Evolutionary conservation across 2,797 vertebrate genomes (phyloP).

Genomic region (Ficedula albicollis): DNA sequence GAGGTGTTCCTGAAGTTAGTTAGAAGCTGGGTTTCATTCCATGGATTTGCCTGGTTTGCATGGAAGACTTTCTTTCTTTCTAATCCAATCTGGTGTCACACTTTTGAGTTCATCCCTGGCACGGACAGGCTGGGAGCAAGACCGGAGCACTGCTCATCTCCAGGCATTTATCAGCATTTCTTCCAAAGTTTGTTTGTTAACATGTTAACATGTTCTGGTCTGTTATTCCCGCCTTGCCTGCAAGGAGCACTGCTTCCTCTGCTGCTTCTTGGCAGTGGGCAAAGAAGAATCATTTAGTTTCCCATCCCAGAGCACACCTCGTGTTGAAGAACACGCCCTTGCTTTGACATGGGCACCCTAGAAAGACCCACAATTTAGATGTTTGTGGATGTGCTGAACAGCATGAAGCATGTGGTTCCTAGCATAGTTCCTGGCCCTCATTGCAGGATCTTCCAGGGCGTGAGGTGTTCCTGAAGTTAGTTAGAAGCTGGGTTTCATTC

Average conservation of each 20-base stretch:
- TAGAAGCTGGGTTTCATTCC: not conserved
- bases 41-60: not conserved
- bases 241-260: not conserved
- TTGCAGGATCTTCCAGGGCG: not conserved
- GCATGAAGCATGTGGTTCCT: not conserved
- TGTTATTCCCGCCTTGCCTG: not conserved
- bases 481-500: not conserved
- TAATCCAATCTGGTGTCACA: not conserved
- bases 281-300: not conserved
- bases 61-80: not conserved
- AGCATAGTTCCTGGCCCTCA: not conserved
- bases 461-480: not conserved
- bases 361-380: not conserved
- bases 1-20: not conserved
- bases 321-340: not conserved
- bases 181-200: not conserved
- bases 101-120: not conserved
- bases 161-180: not conserved
- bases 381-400: not conserved
- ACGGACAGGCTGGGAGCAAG: not conserved
- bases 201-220: accelerated
- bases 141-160: not conserved
- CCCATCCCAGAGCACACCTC: not conserved
- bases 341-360: not conserved
- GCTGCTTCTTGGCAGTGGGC: not conserved